These are phyloP conservation scores for Steromphala cineraria DNA, from an alignment of 2,888 invertebrate species.

Conservation along the genomic window DNA sequence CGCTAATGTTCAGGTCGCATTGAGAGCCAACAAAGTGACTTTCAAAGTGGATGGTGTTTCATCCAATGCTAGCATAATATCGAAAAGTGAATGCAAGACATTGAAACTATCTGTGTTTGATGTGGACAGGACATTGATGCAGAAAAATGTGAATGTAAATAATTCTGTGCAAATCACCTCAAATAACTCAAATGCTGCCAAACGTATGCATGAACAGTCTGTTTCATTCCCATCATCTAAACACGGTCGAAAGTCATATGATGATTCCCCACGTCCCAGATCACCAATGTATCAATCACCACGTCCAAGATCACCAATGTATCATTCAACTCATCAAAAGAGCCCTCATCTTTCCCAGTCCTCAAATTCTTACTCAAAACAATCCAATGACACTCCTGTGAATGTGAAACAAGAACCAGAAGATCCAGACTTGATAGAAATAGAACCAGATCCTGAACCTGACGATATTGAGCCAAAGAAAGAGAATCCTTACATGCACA, in stretches of 20 bases:
- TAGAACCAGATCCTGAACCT: slow-evolving; percentile 2
- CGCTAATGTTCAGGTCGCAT: background rate
- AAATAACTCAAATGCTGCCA: background rate
- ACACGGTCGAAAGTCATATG: background rate
- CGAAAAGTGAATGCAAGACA: background rate
- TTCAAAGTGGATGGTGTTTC: slow-evolving; percentile 3
- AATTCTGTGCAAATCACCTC: background rate
- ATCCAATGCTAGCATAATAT: background rate
- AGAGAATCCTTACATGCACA: background rate
- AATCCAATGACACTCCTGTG: background rate
- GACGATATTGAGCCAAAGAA: background rate
- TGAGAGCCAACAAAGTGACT: background rate
- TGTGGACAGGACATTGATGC: background rate
- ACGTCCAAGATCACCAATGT: background rate
- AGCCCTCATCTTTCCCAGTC: background rate
- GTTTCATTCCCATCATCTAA: background rate
- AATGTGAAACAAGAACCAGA: slow-evolving; percentile 2
- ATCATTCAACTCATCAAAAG: background rate
- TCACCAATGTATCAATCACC: background rate
- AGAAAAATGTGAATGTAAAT: background rate
- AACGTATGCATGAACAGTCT: background rate
- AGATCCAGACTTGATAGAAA: slow-evolving; percentile 1
- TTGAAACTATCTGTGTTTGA: background rate
- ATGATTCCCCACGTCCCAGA: background rate
- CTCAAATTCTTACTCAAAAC: background rate